These are phyloP conservation scores for Bothrops jararaca DNA, from an alignment of 2,113 vertebrate species.

Conservation along the genomic window DNA sequence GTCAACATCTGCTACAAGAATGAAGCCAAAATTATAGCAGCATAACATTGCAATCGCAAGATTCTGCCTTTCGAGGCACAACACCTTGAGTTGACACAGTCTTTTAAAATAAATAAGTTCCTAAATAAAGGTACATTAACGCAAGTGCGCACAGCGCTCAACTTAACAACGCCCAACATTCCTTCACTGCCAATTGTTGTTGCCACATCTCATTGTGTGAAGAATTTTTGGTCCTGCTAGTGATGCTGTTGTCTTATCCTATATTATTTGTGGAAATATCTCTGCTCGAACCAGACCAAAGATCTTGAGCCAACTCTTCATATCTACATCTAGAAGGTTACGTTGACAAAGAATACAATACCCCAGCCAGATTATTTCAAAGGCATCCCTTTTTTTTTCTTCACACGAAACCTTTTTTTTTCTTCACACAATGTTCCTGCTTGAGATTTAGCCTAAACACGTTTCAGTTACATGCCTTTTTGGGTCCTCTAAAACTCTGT, in stretches of 20 bases:
- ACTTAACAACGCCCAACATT: neutral
- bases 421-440: neutral
- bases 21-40: neutral
- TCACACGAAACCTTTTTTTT: no score
- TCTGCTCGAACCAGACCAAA: neutral
- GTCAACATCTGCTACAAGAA: neutral
- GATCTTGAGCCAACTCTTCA: neutral
- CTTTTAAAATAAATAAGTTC: neutral
- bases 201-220: neutral
- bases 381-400: neutral
- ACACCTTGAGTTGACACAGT: neutral
- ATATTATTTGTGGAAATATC: neutral
- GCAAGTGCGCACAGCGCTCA: neutral
- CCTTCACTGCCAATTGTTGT: neutral
- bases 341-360: neutral
- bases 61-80: neutral
- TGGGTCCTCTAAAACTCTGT: neutral
- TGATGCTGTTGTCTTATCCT: neutral
- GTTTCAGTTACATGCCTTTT: neutral
- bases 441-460: neutral
- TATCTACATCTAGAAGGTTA: neutral
- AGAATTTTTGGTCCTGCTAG: neutral
- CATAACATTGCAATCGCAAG: neutral
- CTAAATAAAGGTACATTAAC: neutral
- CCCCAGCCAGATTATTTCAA: neutral